A percentile compares a stretch with the other conserved stretches of the same genome.
phyloP scores from a whole-genome alignment of 2,797 vertebrate genomes.

The Falco cherrug region DNA sequence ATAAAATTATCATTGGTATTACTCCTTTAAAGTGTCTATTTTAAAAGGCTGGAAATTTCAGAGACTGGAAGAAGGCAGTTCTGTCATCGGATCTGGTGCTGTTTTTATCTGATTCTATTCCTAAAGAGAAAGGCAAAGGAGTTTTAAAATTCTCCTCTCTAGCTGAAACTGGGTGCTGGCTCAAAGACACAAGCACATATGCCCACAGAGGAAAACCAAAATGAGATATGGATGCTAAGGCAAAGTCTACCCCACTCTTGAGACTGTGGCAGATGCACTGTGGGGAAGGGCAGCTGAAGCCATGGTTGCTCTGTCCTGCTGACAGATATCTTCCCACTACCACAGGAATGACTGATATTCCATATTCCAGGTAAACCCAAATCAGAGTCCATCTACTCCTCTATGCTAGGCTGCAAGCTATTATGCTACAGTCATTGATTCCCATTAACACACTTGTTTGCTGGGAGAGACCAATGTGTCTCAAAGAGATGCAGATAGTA shows the following conservation, averaged over 20 bases:
- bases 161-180: not conserved
- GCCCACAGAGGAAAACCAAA: not conserved
- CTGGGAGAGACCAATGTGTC: not conserved
- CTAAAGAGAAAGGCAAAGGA: not conserved
- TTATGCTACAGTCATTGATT: not conserved
- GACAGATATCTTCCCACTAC: not conserved
- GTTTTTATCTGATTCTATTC: not conserved
- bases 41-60: not conserved
- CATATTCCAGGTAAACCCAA: not conserved
- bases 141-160: not conserved
- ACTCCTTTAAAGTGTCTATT: not conserved
- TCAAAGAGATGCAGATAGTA: not conserved
- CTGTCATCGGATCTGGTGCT: not conserved
- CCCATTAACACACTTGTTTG: not conserved
- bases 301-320: not conserved
- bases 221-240: not conserved
- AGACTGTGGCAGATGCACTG: rapidly evolving
- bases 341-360: not conserved
- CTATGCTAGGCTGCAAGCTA: not conserved
- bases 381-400: not conserved
- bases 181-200: not conserved
- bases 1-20: not conserved
- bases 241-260: not conserved
- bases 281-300: not conserved
- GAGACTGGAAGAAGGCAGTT: not conserved